Percentiles rank a stretch among this genome's conserved stretches.
Conservation (phyloP, 2,797 vertebrate species). For the Crax fasciolata region DNA sequence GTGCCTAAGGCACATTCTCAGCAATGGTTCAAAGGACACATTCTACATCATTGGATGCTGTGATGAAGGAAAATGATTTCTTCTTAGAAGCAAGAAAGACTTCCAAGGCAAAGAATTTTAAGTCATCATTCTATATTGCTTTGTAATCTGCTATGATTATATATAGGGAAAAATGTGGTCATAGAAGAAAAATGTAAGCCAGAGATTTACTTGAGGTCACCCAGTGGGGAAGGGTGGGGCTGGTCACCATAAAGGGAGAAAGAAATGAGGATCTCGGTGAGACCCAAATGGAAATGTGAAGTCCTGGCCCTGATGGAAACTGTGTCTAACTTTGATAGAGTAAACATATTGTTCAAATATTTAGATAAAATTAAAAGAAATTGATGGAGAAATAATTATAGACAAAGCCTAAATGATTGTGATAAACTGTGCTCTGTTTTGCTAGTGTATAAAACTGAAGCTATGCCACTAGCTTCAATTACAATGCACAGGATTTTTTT, state of each 20-base stretch:
- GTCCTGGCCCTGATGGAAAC: background rate
- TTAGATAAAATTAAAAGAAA: background rate
- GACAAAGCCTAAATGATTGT: background rate
- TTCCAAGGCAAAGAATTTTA: background rate
- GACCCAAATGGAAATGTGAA: background rate
- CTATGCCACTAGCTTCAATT: background rate
- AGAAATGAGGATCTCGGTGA: background rate
- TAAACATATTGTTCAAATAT: background rate
- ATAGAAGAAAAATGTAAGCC: background rate
- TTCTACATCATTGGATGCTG: background rate
- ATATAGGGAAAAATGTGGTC: background rate
- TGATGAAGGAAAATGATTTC: slow-evolving; percentile 22
- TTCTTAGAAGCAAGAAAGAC: background rate
- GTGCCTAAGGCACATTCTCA: background rate
- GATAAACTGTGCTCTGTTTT: background rate
- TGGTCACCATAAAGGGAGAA: background rate
- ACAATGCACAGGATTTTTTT: background rate
- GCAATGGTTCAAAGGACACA: background rate
- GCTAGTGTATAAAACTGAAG: background rate
- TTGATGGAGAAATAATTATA: background rate
- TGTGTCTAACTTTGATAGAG: background rate
- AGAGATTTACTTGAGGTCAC: background rate
- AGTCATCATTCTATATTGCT: background rate
- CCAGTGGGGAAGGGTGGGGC: background rate
- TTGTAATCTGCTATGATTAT: background rate